phyloP scores from a whole-genome alignment of 2,888 invertebrate species.

The Diaphora mendica region DNA sequence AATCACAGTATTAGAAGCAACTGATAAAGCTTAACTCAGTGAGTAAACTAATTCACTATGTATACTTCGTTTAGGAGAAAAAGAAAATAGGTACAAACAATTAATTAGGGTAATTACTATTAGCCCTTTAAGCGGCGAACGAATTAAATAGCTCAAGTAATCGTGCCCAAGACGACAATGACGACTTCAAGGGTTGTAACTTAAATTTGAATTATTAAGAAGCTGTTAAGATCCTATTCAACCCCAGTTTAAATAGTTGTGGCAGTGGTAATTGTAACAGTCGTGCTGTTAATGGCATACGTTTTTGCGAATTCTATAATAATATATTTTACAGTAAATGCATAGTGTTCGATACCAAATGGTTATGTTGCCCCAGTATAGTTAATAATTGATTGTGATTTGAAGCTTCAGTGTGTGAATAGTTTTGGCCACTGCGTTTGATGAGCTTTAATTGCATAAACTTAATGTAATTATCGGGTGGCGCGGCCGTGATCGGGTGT shows the following conservation, averaged over 20 bases:
- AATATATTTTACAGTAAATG: background rate
- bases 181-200: conserved; percentile 44
- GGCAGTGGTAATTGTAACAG: no score
- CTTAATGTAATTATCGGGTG: no score
- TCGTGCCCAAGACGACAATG: conserved; percentile 49
- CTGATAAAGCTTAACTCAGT: background rate
- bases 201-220: conserved; percentile 55
- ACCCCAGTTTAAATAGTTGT: conserved; percentile 36
- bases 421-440: no score
- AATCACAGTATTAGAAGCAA: background rate
- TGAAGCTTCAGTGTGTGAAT: no score
- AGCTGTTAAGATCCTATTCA: conserved; percentile 39
- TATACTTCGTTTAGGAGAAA: background rate
- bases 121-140: conserved; percentile 48
- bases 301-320: background rate
- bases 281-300: conserved; percentile 1
- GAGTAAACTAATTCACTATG: background rate
- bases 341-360: no score
- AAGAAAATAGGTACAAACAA: conserved; percentile 40
- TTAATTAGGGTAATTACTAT: conserved; percentile 49
- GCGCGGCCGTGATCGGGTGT: no score
- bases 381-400: no score
- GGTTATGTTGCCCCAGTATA: no score
- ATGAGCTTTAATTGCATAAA: no score
- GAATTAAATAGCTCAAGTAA: conserved; percentile 44